A percentile compares a stretch with the other conserved stretches of the same genome.
phyloP scores from a whole-genome alignment of 2,888 invertebrate genomes.

The Hydropsyche betteni region DNA sequence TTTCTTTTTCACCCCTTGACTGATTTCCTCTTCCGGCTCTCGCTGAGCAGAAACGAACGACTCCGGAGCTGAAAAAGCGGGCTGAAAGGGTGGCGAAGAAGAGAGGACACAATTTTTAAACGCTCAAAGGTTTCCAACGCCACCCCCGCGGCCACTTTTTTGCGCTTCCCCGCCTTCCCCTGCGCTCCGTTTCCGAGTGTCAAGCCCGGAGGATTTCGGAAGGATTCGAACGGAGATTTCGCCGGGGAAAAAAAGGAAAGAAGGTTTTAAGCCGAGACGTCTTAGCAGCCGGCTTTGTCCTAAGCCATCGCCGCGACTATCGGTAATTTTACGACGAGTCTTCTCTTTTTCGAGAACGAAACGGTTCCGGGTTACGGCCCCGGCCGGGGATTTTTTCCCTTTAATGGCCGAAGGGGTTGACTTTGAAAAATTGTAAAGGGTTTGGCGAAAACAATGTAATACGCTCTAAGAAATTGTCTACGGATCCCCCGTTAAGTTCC shows the following conservation, averaged over 20 bases:
- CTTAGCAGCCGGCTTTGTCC: constrained; percentile 59
- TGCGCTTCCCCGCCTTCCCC: constrained; percentile 27
- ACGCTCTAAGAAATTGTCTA: constrained; percentile 66
- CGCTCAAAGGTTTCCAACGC: constrained; percentile 47
- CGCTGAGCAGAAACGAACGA: neutral
- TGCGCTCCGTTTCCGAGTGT: constrained; percentile 44
- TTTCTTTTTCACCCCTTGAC: constrained; percentile 54
- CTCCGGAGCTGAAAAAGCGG: neutral
- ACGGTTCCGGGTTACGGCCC: neutral
- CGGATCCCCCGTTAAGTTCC: constrained; percentile 49
- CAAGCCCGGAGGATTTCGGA: constrained; percentile 49
- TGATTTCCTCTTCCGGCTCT: constrained; percentile 50
- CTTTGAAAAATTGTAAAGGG: constrained; percentile 65
- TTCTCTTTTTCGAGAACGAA: constrained; percentile 27
- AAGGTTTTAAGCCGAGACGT: constrained; percentile 46
- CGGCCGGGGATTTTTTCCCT: constrained; percentile 57
- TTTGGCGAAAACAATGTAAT: constrained; percentile 65
- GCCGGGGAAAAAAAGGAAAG: constrained; percentile 39
- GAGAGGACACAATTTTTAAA: constrained; percentile 50
- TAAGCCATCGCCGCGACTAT: constrained; percentile 39
- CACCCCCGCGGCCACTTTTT: constrained; percentile 45
- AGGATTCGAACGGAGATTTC: constrained; percentile 49
- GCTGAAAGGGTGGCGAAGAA: neutral
- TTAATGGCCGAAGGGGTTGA: constrained; percentile 53
- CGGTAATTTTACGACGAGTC: constrained; percentile 49